phyloP scores from a whole-genome alignment of 2,888 invertebrate species.

The Tenthredo notha region DNA sequence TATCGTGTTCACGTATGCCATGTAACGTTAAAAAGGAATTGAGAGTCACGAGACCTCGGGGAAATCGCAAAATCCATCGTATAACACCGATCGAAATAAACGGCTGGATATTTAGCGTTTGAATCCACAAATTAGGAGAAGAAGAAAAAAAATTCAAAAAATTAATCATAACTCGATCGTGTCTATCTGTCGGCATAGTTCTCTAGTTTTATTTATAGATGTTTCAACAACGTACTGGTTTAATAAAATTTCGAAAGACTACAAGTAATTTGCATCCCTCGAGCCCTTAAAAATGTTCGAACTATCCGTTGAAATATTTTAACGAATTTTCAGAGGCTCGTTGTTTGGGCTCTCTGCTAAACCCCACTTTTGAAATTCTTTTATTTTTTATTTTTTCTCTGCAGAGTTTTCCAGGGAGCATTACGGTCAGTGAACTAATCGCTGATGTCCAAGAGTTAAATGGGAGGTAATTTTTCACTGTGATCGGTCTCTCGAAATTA shows the following conservation, averaged over 20 bases:
- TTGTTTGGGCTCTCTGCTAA: background rate
- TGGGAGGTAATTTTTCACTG: constrained; percentile 15
- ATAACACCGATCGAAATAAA: background rate
- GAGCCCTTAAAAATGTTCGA: background rate
- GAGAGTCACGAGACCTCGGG: constrained; percentile 6
- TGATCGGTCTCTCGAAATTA: constrained; percentile 3
- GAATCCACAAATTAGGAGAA: background rate
- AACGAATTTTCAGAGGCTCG: background rate
- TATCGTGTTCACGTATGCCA: constrained; percentile 15
- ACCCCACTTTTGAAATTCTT: background rate
- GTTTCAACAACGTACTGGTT: background rate
- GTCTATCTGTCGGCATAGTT: background rate
- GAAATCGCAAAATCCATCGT: background rate
- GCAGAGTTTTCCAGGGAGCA: background rate
- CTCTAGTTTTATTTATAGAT: background rate
- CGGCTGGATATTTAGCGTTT: background rate
- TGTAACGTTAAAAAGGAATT: constrained; percentile 17
- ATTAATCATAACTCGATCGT: background rate
- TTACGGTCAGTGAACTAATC: constrained; percentile 36
- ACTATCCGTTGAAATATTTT: background rate
- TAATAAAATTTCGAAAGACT: background rate
- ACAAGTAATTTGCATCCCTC: background rate
- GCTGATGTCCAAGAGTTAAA: constrained; percentile 39
- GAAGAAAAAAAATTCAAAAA: background rate
- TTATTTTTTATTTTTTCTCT: background rate